Base-by-base conservation (phyloP, 1,140 invertebrate genomes). In the Lanistes nyassanus region DNA sequence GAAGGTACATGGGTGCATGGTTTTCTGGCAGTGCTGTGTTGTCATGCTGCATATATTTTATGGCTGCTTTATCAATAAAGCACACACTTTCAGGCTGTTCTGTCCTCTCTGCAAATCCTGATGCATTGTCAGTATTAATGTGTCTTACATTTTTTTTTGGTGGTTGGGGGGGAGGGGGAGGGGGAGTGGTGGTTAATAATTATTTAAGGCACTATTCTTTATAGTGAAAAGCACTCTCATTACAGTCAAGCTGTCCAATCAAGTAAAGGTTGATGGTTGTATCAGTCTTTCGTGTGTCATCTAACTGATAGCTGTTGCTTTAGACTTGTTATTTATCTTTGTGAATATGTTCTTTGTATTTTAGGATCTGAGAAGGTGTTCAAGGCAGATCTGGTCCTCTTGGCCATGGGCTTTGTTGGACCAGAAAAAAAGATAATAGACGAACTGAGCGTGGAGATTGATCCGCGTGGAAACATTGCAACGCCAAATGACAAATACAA, bases 341-440 rank as follows among this genome's bases (percentile, higher is more conserved):
- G n/a, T n/a, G n/a, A n/a, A n/a, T n/a, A n/a, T n/a, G n/a, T n/a
- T n/a, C n/a, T n/a, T n/a, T n/a, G n/a, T 66, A 26, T 76, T 76
- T 3, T 72, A 89, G 88, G 81, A 11, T 85, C 86, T 62, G 88
- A 89, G 81, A 82, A 92, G 90, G 81, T 94, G 6, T 96, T 93
- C 87, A 93, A 96, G 83, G 96, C 95, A 82, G 96, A 99, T 86
- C 89, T 99, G 74, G 96, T 98, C 55, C 90, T 99, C 74, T 91
- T 99, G 37, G 98, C 98, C 23, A 99, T 99, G 98, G 98, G 98
- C 83, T 99, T 99, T 91, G 90, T 99, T 42, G 98, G 98, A 6
- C 98, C 98, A 6, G 98, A 99, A 89, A 93, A 95, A 84, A 93
- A 94, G 75, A 93, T 99, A 75, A 93, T 95, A 31, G 92, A 92